phyloP scores from a whole-genome alignment of 2,888 invertebrate genomes.

The Sphaerophoria rueppellii region DNA sequence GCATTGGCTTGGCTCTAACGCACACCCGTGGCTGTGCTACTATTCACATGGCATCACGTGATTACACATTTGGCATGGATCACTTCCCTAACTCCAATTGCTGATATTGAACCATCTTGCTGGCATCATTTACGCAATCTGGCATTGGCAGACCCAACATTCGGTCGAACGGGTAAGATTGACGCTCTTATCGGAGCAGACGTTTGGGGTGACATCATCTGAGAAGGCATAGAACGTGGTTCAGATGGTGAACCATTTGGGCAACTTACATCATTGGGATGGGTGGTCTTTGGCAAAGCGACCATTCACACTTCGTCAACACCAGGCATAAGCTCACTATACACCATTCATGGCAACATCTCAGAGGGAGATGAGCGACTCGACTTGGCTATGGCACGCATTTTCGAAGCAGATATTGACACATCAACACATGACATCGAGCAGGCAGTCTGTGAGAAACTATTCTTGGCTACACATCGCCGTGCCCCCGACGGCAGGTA shows the following conservation, averaged over 20 bases:
- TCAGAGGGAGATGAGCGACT: too few relatives aligned
- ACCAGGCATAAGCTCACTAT: neutral
- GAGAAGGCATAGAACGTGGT: slow-evolving; percentile 32
- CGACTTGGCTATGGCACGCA: too few relatives aligned
- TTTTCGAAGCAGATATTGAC: too few relatives aligned
- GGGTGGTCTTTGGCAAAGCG: slow-evolving; percentile 56
- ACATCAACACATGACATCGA: too few relatives aligned
- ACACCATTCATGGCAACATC: too few relatives aligned
- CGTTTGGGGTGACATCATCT: slow-evolving; percentile 25
- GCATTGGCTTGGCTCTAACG: slow-evolving; percentile 23
- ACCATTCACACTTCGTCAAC: slow-evolving; percentile 4
- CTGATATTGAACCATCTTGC: slow-evolving; percentile 62
- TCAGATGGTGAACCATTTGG: slow-evolving; percentile 29
- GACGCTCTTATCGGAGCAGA: slow-evolving; percentile 55
- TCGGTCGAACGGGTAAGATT: slow-evolving; percentile 67
- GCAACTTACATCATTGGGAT: slow-evolving; percentile 41
- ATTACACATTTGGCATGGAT: too few relatives aligned
- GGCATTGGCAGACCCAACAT: slow-evolving; percentile 70
- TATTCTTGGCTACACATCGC: too few relatives aligned
- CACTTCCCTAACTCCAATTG: slow-evolving; percentile 21
- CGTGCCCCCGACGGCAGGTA: slow-evolving; percentile 11
- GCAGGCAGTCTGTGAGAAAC: too few relatives aligned
- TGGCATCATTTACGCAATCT: slow-evolving; percentile 64
- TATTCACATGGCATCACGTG: too few relatives aligned
- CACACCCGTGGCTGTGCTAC: too few relatives aligned